Percentiles rank a stretch among this genome's conserved stretches.
Evolutionary conservation across 2,797 vertebrate genomes (phyloP).

Genomic region (Craterocephalus amniculus): DNA sequence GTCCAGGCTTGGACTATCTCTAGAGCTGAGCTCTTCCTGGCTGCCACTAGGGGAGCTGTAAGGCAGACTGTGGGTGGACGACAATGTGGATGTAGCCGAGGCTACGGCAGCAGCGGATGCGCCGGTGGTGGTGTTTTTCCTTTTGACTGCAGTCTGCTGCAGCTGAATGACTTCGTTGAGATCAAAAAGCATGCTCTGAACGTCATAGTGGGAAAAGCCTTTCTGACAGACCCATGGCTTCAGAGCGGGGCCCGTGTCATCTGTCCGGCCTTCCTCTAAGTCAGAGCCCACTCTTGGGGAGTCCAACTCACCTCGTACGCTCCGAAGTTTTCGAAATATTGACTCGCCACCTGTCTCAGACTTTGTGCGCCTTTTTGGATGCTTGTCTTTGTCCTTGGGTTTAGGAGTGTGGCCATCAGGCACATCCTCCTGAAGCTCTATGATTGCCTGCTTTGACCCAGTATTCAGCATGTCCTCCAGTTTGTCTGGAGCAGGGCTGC

Average conservation of each 20-base stretch:
- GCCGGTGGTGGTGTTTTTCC: conserved; percentile 94
- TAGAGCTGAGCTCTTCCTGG: conserved; percentile 93
- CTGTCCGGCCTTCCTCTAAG: conserved; percentile 89
- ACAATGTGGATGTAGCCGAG: conserved; percentile 92
- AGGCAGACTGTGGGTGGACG: conserved; percentile 87
- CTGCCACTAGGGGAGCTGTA: conserved; percentile 96
- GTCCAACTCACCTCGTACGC: conserved; percentile 89
- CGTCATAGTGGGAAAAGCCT: conserved; percentile 95
- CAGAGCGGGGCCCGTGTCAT: conserved; percentile 80
- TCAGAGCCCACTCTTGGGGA: conserved; percentile 87
- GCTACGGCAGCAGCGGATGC: conserved; percentile 94
- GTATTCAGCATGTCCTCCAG: conserved; percentile 89
- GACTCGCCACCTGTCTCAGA: conserved; percentile 96
- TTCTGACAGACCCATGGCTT: conserved; percentile 94
- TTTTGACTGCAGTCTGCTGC: conserved; percentile 90
- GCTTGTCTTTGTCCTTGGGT: conserved; percentile 92
- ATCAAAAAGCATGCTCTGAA: conserved; percentile 96
- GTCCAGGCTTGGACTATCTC: conserved; percentile 90
- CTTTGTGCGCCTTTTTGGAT: conserved; percentile 94
- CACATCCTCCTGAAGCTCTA: conserved; percentile 88
- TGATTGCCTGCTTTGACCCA: conserved; percentile 83
- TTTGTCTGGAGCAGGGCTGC: conserved; percentile 87
- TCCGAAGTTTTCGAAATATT: conserved; percentile 96
- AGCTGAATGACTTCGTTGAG: conserved; percentile 91
- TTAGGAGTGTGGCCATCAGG: conserved; percentile 83